Base-by-base conservation (phyloP, 2,888 invertebrate species). In the Tortrix viridana region DNA sequence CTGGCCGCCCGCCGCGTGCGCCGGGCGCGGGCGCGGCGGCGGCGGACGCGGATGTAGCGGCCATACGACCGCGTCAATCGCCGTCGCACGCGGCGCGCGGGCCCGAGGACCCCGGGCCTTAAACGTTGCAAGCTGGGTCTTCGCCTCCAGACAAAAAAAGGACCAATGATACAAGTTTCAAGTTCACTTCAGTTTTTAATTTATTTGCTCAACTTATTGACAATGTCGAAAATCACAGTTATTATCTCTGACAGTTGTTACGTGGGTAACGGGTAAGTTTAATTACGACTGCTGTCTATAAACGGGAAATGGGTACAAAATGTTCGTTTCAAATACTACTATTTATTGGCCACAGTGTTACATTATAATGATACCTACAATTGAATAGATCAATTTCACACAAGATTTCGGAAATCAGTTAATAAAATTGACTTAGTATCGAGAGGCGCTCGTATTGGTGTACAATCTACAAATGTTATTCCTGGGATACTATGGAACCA, bases 211-310 rank as follows among this genome's bases (percentile, higher is more conserved):
- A 91, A 91, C 90, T 92, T 92, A 92, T 86, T 89, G 91, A 90
- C 91, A 92, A 91, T 91, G 91, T 91, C 86, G 91, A 91, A 89
- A 92, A 92, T 92, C 92, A 92, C 92, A 91, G 92, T 91, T 91
- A 86, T 85, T 76, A 77, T 75, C 88, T 87, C 90, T 89, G 90
- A 91, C 90, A 89, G 82, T 86, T 88, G 82, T 80, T 84, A 81
- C 82, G 88, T 89, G 88, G 88, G 88, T 89, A 88, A 88, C 79
- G 87, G 82, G 85, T 85, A 76, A 86, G 32, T 32, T 64, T 59
- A 49, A 57, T 62, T 86, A 79, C 79, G 86, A 86, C 89, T 85
- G 79, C 79, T 81, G 85, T 81, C 88, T 86, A 80, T 88, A 86
- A 86, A 89, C 80, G 88, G 89, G 88, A 81, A 88, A 82, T 84